phyloP scores from a whole-genome alignment of 2,113 vertebrate genomes.

The Apteryx mantelli region DNA sequence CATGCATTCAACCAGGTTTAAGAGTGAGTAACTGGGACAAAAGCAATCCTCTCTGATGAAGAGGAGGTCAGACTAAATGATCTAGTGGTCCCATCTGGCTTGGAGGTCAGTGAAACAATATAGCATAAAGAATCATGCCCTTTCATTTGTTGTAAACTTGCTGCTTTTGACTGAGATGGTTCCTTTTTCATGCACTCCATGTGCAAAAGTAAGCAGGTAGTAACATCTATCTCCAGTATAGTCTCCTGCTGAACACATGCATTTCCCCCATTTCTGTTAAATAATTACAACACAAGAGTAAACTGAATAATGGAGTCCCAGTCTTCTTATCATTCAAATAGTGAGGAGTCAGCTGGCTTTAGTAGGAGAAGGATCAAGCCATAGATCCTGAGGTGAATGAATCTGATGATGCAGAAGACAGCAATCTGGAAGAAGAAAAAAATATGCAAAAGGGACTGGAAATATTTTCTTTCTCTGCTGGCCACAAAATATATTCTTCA shows the following conservation, averaged over 20 bases:
- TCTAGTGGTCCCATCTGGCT: neutral
- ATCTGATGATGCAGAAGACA: neutral
- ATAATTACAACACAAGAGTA: neutral
- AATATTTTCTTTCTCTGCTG: conserved; percentile 8
- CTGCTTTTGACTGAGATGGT: neutral
- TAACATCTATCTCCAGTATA: neutral
- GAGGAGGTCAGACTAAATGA: neutral
- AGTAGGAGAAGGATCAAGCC: neutral
- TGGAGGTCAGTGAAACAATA: neutral
- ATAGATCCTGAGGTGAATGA: neutral
- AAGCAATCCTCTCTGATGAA: neutral
- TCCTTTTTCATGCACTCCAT: neutral
- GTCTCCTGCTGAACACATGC: neutral
- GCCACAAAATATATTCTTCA: neutral
- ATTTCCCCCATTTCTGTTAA: neutral
- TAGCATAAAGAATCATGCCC: neutral
- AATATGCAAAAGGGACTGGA: neutral
- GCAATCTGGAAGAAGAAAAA: neutral
- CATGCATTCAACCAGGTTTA: neutral
- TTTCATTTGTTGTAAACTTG: neutral
- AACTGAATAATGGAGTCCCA: neutral
- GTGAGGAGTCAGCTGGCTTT: neutral
- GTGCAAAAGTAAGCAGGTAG: neutral
- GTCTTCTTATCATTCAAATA: neutral
- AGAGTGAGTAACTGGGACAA: neutral